phyloP scores from a whole-genome alignment of 2,113 vertebrate genomes.

The Tetrax tetrax region DNA sequence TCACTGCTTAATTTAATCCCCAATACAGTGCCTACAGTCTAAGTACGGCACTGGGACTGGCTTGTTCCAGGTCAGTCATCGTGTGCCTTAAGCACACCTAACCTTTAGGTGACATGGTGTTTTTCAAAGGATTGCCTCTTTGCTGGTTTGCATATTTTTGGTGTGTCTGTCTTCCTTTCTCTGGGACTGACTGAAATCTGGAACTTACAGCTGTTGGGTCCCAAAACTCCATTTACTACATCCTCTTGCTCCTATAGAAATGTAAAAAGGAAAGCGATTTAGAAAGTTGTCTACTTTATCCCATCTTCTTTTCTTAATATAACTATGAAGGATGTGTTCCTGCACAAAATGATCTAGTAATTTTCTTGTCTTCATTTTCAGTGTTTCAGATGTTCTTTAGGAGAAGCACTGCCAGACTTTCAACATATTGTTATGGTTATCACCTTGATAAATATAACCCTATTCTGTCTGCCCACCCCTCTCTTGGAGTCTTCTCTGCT shows the following conservation, averaged over 20 bases:
- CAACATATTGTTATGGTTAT: constrained; percentile 48
- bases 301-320: background rate
- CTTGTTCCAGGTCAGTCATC: background rate
- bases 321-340: background rate
- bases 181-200: background rate
- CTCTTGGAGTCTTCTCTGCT: background rate
- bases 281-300: background rate
- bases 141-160: background rate
- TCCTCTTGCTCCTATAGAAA: background rate
- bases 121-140: background rate
- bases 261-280: background rate
- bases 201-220: background rate
- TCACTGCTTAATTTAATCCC: background rate
- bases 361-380: constrained; percentile 33
- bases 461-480: background rate
- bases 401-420: background rate
- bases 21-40: background rate
- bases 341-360: background rate
- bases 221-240: background rate
- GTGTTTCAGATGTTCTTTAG: background rate
- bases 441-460: constrained; percentile 44
- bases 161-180: background rate
- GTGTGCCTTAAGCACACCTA: accelerated
- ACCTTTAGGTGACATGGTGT: background rate
- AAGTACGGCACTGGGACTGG: background rate